Evolutionary conservation across 2,797 vertebrate genomes (phyloP), one percentile per base, ranked within the genome.

Genomic region (Acipenser ruthenus): DNA sequence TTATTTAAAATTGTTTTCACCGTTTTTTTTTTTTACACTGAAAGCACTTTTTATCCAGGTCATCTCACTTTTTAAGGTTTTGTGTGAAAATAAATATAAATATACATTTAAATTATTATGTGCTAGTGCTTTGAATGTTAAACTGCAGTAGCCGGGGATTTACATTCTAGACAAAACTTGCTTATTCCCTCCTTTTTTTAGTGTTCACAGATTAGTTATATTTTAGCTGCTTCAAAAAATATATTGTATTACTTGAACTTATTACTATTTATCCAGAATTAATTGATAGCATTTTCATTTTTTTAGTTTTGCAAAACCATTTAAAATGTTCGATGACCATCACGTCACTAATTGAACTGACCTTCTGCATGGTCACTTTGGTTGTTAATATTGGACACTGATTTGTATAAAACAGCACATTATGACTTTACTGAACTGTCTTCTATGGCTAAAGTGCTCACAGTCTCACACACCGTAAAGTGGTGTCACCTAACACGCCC

Each of bases 1-100:
- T 83, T 78, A 71, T 71, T 71, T 83, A 83, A 86, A 86, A 37
- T 71, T 48, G 67, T 37, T 37, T 37, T 71, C 48, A 66, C 68
- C 74, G 80, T 81, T 75, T 74, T 72, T 55, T 69, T 69, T 6
- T 69, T 67, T 72, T 71, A 75, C 67, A 71, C 69, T 75, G 70
- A 52, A 55, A 70, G 72, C 77, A 69, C 70, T 37, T 70, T 70
- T 70, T 6, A 70, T 67, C 72, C 56, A 64, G 63, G 13, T 78
- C 55, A 74, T 67, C 11, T 13, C 65, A 67, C 75, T 70, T 79
- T 80, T 69, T 63, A 75, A 67, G 11, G 55, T 69, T 55, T 70
- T 67, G 51, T 68, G 75, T 71, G 60, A 60, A 64, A 49, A 37
- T 37, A 37, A 4, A 3, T 37, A 37, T 37, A 37, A 37, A 37